These are phyloP conservation scores for Apostichopus leukothele DNA, from an alignment of 53 echinoderm and acorn worm species.

Conservation along the genomic window DNA sequence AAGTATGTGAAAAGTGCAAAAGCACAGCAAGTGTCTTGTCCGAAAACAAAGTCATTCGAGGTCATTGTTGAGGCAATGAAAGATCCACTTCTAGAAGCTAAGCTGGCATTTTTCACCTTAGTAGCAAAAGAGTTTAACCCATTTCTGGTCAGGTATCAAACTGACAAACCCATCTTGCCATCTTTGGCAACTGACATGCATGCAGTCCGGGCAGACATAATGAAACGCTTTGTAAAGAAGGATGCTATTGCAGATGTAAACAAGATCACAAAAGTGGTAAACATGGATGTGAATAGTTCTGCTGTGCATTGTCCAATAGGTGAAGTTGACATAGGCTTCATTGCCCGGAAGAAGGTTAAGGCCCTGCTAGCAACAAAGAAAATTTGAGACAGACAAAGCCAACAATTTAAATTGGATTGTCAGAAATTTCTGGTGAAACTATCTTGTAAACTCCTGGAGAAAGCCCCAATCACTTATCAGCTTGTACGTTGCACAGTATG, in stretches of 20 bases:
- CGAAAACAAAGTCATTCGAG: too few species aligned
- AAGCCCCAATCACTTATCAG: constrained; percentile 40
- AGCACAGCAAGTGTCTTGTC: not conserved
- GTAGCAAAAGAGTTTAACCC: constrained; percentile 26
- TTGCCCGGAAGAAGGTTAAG: not conserved
- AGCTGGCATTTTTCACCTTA: not conserved
- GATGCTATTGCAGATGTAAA: not conserved
- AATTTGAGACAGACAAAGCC: constrained; percentile 4
- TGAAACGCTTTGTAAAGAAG: too few species aligned
- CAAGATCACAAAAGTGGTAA: not conserved
- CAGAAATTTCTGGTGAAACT: not conserved
- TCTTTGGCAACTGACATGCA: too few species aligned
- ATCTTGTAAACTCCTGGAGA: not conserved
- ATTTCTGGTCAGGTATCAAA: constrained; percentile 56
- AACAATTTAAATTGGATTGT: not conserved
- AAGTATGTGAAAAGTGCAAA: constrained; percentile 34
- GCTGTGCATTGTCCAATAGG: constrained; percentile 1
- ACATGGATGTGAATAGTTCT: not conserved
- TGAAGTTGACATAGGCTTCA: constrained; percentile 32
- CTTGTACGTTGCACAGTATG: constrained; percentile 29
- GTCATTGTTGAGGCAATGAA: not conserved
- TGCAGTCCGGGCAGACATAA: too few species aligned
- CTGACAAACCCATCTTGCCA: constrained; percentile 49
- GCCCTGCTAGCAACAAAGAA: not conserved
- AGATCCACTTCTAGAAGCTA: constrained; percentile 21